Conservation (phyloP, 1,140 invertebrate genomes). For the Bombus ignitus region DNA sequence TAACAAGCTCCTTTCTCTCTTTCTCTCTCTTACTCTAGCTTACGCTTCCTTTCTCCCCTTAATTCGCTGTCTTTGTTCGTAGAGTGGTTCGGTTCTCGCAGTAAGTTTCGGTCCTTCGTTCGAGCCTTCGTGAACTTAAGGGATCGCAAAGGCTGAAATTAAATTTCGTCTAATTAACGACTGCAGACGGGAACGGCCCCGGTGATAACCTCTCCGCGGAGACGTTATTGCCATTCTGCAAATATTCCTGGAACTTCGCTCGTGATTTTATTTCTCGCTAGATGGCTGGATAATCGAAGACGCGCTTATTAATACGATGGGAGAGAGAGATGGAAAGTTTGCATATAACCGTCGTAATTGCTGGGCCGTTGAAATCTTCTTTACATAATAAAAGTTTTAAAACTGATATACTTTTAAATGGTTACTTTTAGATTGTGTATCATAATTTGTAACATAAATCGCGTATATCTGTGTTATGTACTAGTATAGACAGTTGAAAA, state of each 20-base stretch:
- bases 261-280: conserved; percentile 23
- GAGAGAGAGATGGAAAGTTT: background rate
- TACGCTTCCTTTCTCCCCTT: background rate
- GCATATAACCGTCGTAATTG: background rate
- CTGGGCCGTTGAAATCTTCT: background rate
- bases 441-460: too few species aligned
- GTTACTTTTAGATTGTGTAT: background rate
- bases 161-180: conserved; percentile 74
- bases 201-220: conserved; percentile 33
- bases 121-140: conserved; percentile 24
- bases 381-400: background rate
- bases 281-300: background rate
- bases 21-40: background rate
- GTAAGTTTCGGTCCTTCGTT: conserved; percentile 50
- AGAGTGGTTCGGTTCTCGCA: conserved; percentile 13
- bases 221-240: conserved; percentile 30
- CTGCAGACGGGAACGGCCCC: background rate
- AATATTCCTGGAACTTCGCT: background rate
- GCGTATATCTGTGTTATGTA: too few species aligned
- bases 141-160: conserved; percentile 67
- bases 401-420: background rate
- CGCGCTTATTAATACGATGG: background rate
- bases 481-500: too few species aligned
- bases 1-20: conserved; percentile 65
- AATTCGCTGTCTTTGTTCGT: background rate